Conservation (phyloP, 2,797 vertebrate species). For the Sternarchorhynchus goeldii region DNA sequence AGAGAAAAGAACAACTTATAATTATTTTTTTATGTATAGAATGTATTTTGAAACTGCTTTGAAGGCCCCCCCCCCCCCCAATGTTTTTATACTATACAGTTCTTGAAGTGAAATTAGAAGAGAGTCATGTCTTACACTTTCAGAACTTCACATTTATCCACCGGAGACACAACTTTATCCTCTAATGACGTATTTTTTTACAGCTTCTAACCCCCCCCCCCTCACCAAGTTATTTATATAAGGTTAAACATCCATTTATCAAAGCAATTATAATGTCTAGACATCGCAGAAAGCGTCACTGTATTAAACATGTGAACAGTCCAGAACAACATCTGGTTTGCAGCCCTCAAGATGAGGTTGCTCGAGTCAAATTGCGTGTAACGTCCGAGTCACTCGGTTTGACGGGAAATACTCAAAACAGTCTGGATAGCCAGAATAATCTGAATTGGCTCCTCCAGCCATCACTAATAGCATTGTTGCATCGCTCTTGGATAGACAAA, state of each 20-base stretch:
- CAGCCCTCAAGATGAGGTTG: conserved; percentile 20
- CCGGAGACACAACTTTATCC: no score
- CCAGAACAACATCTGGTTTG: conserved; percentile 42
- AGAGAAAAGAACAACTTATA: conserved; percentile 32
- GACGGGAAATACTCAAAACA: not conserved
- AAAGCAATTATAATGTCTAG: no score
- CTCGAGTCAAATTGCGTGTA: conserved; percentile 42
- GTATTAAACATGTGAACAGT: not conserved
- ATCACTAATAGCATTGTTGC: not conserved
- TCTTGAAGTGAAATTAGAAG: no score
- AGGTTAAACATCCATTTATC: no score
- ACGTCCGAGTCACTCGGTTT: not conserved
- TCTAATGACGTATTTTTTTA: no score
- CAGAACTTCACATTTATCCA: no score
- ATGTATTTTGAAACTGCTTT: not conserved
- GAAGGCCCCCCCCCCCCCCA: no score
- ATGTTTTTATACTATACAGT: no score
- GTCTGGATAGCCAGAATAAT: not conserved
- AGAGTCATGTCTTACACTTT: no score
- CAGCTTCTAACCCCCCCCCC: no score
- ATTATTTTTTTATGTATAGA: not conserved
- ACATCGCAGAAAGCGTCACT: not conserved
- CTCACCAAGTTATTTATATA: no score
- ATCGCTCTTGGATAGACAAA: not conserved
- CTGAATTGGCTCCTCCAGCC: not conserved